A percentile compares a stretch with the other conserved stretches of the same genome.
Conservation (phyloP, 1,140 invertebrate species). For the Globodera ellingtonae region DNA sequence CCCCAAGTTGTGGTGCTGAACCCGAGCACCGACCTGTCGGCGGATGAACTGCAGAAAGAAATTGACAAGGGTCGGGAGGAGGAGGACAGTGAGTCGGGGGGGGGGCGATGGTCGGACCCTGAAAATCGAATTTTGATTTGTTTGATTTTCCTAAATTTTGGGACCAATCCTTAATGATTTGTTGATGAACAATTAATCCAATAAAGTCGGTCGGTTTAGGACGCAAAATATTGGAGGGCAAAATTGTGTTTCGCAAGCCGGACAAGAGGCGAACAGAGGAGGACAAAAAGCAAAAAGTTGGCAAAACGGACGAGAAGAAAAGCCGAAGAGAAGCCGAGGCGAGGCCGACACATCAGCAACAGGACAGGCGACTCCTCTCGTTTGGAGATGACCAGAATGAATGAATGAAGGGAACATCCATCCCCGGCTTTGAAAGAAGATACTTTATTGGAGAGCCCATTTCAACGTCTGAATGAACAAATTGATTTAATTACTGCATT, state of each 20-base stretch:
- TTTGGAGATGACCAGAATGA: conserved; percentile 60
- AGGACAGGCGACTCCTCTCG: conserved; percentile 45
- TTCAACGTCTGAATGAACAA: background rate
- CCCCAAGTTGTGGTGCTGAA: conserved; percentile 57
- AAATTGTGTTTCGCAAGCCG: conserved; percentile 58
- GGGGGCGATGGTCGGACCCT: conserved; percentile 8
- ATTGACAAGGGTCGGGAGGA: conserved; percentile 49
- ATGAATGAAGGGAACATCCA: too few relatives aligned
- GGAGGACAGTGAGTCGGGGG: conserved; percentile 45
- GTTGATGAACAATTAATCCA: too few relatives aligned
- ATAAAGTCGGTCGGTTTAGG: conserved; percentile 27
- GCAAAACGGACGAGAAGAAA: conserved; percentile 35
- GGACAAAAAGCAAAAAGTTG: conserved; percentile 13
- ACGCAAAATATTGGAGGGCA: conserved; percentile 54
- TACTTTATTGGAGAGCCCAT: too few relatives aligned
- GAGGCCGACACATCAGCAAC: conserved; percentile 11
- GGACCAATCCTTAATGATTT: too few relatives aligned
- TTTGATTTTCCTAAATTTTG: too few relatives aligned
- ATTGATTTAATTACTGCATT: too few relatives aligned
- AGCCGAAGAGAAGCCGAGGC: conserved; percentile 16
- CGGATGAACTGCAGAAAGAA: conserved; percentile 51
- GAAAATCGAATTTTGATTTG: conserved; percentile 2
- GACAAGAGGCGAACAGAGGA: conserved; percentile 34
- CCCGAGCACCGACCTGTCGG: conserved; percentile 44
- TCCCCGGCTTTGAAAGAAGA: too few relatives aligned